These are phyloP conservation scores for Gila orcuttii DNA, from an alignment of 2,113 vertebrate genomes.

Conservation along the genomic window DNA sequence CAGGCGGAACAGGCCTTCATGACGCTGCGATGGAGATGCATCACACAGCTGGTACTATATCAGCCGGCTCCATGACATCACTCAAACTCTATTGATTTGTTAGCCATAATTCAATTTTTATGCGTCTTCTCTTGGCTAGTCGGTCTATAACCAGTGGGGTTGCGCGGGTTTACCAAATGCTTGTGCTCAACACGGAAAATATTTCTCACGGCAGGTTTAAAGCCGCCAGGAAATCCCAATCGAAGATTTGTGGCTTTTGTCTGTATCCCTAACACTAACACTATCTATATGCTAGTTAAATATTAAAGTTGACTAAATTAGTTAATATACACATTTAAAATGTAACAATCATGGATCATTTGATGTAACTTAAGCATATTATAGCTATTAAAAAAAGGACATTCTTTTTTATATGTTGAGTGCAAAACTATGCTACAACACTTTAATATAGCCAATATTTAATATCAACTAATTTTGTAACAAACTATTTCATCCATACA, in stretches of 20 bases:
- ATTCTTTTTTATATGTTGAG: background rate
- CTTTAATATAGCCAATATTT: background rate
- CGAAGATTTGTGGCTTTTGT: background rate
- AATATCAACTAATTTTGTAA: background rate
- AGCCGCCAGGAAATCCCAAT: background rate
- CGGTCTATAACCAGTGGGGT: background rate
- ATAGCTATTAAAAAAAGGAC: background rate
- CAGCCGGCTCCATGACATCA: slow-evolving; percentile 1
- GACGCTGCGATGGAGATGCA: slow-evolving; percentile 25
- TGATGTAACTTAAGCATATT: background rate
- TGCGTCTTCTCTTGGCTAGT: slow-evolving; percentile 5
- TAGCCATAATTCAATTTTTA: slow-evolving; percentile 40
- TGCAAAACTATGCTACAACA: background rate
- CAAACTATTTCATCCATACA: background rate
- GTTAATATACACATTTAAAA: background rate
- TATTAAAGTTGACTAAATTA: background rate
- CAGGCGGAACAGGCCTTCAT: slow-evolving; percentile 41
- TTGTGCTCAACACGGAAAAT: slow-evolving; percentile 15
- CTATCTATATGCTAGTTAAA: background rate
- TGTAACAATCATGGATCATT: background rate
- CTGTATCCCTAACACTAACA: no score
- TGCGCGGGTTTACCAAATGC: background rate
- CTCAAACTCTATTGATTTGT: slow-evolving; percentile 35
- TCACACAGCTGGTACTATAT: slow-evolving; percentile 42
- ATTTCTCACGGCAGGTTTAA: slow-evolving; percentile 8